Base-by-base conservation (phyloP, 2,888 invertebrate genomes). In the Miltochrista miniata region DNA sequence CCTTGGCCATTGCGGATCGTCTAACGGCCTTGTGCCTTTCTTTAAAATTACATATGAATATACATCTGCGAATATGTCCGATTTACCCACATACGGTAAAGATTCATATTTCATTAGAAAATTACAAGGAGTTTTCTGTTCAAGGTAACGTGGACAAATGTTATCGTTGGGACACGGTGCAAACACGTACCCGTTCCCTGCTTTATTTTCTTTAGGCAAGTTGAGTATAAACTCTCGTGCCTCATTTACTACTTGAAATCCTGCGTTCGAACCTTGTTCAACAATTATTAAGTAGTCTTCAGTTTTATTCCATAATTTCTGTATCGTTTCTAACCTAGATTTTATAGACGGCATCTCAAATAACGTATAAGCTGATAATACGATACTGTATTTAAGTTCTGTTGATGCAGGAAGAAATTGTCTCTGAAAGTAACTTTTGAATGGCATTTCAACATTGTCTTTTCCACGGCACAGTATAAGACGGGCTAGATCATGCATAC, bases 161-260 rank as follows among this genome's bases (percentile, higher is more conserved):
- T 86, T 78, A 68, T 97, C 96, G 72, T 98, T 97, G 0, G 98
- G 96, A 78, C 98, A 99, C 92, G 98, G 98, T 39, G 97, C 94
- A 78, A 96, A 95, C 0, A 96, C 94, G 63, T 95, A 93, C 0
- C 93, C 94, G 30, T 75, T 75, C 12, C 54, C 50, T 12, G 77
- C 42, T 9, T 51, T 81, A 38, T 72, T 68, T 56, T 81, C 64
- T 59, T 83, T 62, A 30, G 87, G 59, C 48, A 93, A 75, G 76
- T 93, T 92, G 1, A 97, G 82, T 31, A 99, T 88, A 76, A 95
- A 96, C 62, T 97, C 96, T 68, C 98, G 93, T 0, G 96, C 96
- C 90, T 99, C 98, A 64, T 96, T 95, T 0, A 98, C 90, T 64
- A 96, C 92, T 76, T 93, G 92, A 75, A 96, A 98, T 1, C 98